Percentiles rank a stretch among this genome's conserved stretches.
Evolutionary conservation across 1,140 invertebrate species (phyloP).

Genomic region (Aphelinus atriplicis): DNA sequence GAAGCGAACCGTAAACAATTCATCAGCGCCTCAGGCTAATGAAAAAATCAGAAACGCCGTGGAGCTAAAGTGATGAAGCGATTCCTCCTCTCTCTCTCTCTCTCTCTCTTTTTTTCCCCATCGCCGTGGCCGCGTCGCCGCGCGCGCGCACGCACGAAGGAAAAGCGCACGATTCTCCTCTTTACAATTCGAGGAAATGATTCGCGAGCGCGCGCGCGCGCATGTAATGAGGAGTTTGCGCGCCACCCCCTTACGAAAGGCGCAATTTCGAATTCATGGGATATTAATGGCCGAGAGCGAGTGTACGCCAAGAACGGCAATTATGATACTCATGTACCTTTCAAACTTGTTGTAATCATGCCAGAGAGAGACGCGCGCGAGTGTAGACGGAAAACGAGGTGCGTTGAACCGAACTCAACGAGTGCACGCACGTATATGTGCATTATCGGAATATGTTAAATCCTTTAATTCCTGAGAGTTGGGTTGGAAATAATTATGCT

Average conservation of each 20-base stretch:
- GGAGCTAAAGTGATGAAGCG: neutral
- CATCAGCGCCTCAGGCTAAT: neutral
- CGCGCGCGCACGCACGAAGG: too few species aligned
- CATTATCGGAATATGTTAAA: too few species aligned
- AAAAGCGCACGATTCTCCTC: neutral
- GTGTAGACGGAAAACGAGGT: too few species aligned
- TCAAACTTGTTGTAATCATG: slow-evolving; percentile 3
- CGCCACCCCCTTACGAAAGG: neutral
- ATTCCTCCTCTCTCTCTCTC: neutral
- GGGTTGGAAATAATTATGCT: too few species aligned
- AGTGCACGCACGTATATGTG: too few species aligned
- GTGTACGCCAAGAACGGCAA: neutral
- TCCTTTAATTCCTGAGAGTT: too few species aligned
- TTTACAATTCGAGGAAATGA: too few species aligned
- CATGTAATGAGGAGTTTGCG: slow-evolving; percentile 20
- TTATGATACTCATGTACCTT: slow-evolving; percentile 1
- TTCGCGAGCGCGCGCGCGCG: neutral
- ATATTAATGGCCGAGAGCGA: slow-evolving; percentile 3
- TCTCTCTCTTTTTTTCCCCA: neutral
- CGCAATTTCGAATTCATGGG: slow-evolving; percentile 16
- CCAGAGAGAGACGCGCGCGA: too few species aligned
- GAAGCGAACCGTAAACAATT: too few species aligned
- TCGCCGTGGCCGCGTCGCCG: neutral
- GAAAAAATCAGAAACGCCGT: neutral
- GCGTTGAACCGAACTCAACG: too few species aligned